These are phyloP conservation scores for Parazoanthus darwini DNA, from an alignment of 92 coral and sea anemone species.

Conservation along the genomic window DNA sequence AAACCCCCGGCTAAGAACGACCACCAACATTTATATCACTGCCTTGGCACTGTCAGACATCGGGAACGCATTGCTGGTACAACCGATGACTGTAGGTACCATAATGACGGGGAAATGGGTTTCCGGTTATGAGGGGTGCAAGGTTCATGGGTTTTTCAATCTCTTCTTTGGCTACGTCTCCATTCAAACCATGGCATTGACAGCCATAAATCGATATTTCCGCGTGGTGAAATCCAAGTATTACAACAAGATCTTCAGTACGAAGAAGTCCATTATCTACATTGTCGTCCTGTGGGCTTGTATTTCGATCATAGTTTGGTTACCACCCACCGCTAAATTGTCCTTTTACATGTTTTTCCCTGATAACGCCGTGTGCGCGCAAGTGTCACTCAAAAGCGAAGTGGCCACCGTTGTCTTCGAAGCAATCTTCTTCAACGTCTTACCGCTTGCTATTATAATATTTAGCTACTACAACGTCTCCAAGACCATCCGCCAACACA, in stretches of 20 bases:
- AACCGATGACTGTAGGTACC: conserved; percentile 37
- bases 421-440: conserved; percentile 35
- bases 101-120: conserved; percentile 36
- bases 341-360: conserved; percentile 37
- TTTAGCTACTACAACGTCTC: conserved; percentile 47
- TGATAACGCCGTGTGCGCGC: conserved; percentile 38
- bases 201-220: conserved; percentile 36
- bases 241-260: conserved; percentile 21
- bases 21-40: conserved; percentile 37
- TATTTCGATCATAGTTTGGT: conserved; percentile 32
- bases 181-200: conserved; percentile 39
- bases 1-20: conserved; percentile 32
- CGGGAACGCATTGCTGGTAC: conserved; percentile 32
- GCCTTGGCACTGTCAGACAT: conserved; percentile 38
- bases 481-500: conserved; percentile 39
- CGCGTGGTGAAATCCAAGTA: conserved; percentile 39
- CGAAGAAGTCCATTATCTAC: conserved; percentile 22
- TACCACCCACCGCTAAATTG: conserved; percentile 33
- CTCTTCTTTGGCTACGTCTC: conserved; percentile 40
- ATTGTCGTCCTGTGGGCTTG: conserved; percentile 18
- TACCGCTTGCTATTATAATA: conserved; percentile 25
- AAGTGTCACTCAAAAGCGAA: conserved; percentile 27
- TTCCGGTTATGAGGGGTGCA: conserved; percentile 28
- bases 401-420: conserved; percentile 29
- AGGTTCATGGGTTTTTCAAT: conserved; percentile 34